A percentile compares a stretch with the other conserved stretches of the same genome.
These are phyloP conservation scores for Scortum barcoo DNA, from an alignment of 2,113 vertebrate species.

Conservation along the genomic window DNA sequence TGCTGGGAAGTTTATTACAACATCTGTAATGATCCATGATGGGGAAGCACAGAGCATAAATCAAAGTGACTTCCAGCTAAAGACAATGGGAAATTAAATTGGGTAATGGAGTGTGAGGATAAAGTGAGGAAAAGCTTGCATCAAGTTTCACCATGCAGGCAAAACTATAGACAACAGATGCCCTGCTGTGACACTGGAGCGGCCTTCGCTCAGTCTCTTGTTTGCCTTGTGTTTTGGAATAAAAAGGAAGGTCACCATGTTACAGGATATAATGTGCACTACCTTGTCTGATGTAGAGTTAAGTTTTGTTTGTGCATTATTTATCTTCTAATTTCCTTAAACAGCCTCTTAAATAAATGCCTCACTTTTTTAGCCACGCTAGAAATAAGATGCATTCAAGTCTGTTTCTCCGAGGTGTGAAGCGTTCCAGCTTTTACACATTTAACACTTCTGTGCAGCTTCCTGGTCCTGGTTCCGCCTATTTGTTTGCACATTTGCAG, in stretches of 20 bases:
- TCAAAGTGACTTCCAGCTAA: conserved; percentile 57
- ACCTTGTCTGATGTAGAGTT: background rate
- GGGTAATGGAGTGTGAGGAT: conserved; percentile 75
- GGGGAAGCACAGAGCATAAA: conserved; percentile 61
- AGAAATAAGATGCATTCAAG: background rate
- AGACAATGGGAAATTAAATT: conserved; percentile 74
- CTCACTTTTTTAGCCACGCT: background rate
- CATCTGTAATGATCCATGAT: conserved; percentile 73
- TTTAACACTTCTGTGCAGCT: background rate
- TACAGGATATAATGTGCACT: background rate
- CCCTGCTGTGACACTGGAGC: conserved; percentile 57
- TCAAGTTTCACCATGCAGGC: conserved; percentile 54
- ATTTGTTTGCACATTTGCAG: conserved; percentile 22
- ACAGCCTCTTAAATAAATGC: background rate
- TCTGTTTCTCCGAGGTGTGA: background rate
- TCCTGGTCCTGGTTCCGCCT: background rate
- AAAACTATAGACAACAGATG: conserved; percentile 45
- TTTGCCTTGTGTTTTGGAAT: conserved; percentile 26
- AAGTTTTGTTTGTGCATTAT: background rate
- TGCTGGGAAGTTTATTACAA: conserved; percentile 50
- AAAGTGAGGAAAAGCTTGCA: conserved; percentile 50
- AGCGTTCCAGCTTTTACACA: conserved; percentile 8
- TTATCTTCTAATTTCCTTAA: background rate
- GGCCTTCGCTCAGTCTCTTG: conserved; percentile 26
- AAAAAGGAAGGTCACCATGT: conserved; percentile 3